A percentile compares a stretch with the other conserved stretches of the same genome.
These are phyloP conservation scores for Dunckerocampus dactyliophorus DNA, from an alignment of 2,113 vertebrate genomes.

Conservation along the genomic window DNA sequence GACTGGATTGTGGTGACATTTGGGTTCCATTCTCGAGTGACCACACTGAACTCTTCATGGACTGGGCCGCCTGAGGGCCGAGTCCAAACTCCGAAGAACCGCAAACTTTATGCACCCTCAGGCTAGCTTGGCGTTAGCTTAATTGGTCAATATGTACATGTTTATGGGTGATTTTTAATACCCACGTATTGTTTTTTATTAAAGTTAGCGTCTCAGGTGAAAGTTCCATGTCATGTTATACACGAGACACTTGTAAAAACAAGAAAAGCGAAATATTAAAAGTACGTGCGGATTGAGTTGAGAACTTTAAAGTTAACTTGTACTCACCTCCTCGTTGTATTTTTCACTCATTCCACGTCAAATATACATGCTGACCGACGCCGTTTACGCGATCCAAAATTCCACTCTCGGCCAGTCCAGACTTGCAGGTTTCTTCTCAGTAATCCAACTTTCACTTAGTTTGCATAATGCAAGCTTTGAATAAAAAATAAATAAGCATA, in stretches of 20 bases:
- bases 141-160: background rate
- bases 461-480: background rate
- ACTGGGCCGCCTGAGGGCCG: background rate
- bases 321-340: conserved; percentile 4
- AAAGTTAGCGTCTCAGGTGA: no score
- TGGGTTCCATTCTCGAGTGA: no score
- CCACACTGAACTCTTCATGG: no score
- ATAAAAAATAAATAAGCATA: background rate
- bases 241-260: no score
- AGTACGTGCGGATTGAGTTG: background rate
- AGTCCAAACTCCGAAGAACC: background rate
- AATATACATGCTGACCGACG: conserved; percentile 18
- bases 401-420: conserved; percentile 24
- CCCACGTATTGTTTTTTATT: background rate
- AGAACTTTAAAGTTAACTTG: no score
- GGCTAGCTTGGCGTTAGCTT: conserved; percentile 1
- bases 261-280: background rate
- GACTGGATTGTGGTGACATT: background rate
- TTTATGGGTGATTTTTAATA: no score
- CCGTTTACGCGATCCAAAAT: conserved; percentile 15
- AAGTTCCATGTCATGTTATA: background rate
- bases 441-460: conserved; percentile 24
- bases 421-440: conserved; percentile 11
- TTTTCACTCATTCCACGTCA: background rate
- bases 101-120: background rate